Conservation (phyloP, 2,113 vertebrate species). For the Lampris incognitus region DNA sequence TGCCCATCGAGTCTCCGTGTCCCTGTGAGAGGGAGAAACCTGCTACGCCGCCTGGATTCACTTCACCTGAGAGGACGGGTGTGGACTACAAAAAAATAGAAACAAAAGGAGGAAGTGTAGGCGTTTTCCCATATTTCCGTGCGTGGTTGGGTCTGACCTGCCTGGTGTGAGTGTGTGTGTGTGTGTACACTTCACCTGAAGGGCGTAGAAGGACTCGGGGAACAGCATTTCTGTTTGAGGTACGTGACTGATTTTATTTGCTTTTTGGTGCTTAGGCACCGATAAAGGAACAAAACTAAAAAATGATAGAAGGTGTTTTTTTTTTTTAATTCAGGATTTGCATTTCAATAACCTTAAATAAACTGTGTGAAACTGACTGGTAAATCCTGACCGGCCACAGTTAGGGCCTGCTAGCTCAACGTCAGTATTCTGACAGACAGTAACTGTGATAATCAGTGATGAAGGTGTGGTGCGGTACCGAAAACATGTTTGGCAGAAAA, state of each 20-base stretch:
- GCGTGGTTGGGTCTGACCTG: background rate
- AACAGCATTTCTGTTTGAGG: conserved; percentile 37
- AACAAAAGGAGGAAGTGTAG: background rate
- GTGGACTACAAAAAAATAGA: background rate
- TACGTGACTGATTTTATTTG: conserved; percentile 32
- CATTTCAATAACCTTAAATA: too few species aligned
- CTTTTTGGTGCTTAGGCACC: background rate
- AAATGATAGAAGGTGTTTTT: too few species aligned
- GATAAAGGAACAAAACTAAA: too few species aligned
- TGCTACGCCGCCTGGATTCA: conserved; percentile 12
- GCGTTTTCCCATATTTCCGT: background rate
- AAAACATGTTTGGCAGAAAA: too few species aligned
- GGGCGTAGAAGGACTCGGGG: conserved; percentile 18
- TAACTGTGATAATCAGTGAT: background rate
- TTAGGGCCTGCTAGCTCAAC: background rate
- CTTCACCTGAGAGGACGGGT: conserved; percentile 18
- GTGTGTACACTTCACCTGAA: background rate
- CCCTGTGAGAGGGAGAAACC: background rate
- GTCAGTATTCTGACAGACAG: background rate
- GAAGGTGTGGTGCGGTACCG: too few species aligned
- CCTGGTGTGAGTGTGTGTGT: background rate
- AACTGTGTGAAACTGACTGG: background rate
- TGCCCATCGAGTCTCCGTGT: too few species aligned
- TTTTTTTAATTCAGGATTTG: too few species aligned
- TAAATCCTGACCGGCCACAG: background rate